Base-by-base conservation (phyloP, 2,113 vertebrate species). In the Saimiri boliviensis region DNA sequence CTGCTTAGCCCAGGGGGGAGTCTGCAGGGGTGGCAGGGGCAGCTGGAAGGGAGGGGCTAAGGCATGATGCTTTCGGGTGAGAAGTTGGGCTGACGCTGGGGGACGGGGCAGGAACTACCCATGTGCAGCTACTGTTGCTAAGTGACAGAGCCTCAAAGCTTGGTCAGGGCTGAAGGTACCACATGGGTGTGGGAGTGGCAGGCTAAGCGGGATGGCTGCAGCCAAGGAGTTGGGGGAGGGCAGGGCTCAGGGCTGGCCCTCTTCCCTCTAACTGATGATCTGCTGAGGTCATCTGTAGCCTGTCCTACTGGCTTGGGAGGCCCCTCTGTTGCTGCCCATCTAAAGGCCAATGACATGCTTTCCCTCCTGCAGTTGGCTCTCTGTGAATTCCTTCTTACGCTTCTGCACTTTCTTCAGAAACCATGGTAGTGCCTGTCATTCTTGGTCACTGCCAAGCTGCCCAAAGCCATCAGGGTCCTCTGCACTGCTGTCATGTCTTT, bases 261-360 rank as follows among this genome's bases (percentile, higher is more conserved):
- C 2, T 35, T 8, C 63, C 19, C 95, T 98, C 97, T 99, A 99
- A 89, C 98, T 98, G 98, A 99, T 98, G 98, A 99, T 99, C 99
- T 99, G 99, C 96, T 99, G 98, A 89, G 99, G 98, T 84, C 99
- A 98, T 37, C 99, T 99, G 0, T 99, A 99, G 98, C 99, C 99
- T 0, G 99, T 99, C 99, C 99, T 99, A 88, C 99, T 99, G 19
- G 99, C 98, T 98, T 99, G 99, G 82, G 99, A 99, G 73, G 99
- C 99, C 5, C 99, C 99, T 98, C 99, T 99, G 98, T 99, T 99
- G 98, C 98, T 99, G 40, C 99, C 99, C 99, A 99, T 99, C 98
- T 99, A 99, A 94, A 99, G 97, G 58, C 99, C 99, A 4, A 99
- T 99, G 74, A 99, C 99, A 3, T 99, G 99, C 98, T 99, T 99